A percentile compares a stretch with the other conserved stretches of the same genome.
phyloP scores from a whole-genome alignment of 2,797 vertebrate species.

The Falco columbarius region DNA sequence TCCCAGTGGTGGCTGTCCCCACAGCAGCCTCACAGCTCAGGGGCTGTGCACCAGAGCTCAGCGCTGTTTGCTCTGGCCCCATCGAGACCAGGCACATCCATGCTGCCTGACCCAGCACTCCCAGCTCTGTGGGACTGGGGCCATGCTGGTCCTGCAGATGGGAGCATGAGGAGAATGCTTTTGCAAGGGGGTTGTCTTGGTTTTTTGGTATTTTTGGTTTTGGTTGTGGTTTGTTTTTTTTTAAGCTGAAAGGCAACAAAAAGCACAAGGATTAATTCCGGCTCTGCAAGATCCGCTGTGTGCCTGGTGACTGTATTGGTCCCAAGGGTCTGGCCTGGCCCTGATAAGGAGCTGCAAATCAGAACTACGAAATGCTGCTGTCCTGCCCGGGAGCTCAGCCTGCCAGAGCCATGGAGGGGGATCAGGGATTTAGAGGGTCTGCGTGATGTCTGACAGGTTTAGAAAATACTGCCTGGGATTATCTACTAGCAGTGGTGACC shows the following conservation, averaged over 20 bases:
- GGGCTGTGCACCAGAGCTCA: accelerated
- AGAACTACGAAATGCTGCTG: not conserved
- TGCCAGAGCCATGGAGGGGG: not conserved
- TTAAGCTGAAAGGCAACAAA: not conserved
- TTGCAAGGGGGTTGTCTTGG: not conserved
- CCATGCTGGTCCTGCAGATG: not conserved
- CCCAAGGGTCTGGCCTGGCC: not conserved
- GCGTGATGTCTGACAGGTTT: not conserved
- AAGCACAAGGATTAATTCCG: not conserved
- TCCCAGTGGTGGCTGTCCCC: accelerated
- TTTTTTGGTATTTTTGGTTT: not conserved
- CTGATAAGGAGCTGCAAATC: not conserved
- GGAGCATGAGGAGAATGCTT: not conserved
- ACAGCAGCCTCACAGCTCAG: not conserved
- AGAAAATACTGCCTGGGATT: not conserved
- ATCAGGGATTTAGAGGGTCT: not conserved
- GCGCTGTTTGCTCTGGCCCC: not conserved
- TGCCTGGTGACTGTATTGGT: not conserved
- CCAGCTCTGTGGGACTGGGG: accelerated
- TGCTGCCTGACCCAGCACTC: accelerated
- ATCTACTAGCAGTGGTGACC: not conserved
- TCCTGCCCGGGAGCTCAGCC: not conserved
- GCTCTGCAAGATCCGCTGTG: not conserved
- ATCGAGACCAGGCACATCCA: not conserved
- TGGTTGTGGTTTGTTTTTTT: not conserved